Evolutionary conservation across 2,888 invertebrate genomes (phyloP).

Genomic region (Lasioglossum villosulum): DNA sequence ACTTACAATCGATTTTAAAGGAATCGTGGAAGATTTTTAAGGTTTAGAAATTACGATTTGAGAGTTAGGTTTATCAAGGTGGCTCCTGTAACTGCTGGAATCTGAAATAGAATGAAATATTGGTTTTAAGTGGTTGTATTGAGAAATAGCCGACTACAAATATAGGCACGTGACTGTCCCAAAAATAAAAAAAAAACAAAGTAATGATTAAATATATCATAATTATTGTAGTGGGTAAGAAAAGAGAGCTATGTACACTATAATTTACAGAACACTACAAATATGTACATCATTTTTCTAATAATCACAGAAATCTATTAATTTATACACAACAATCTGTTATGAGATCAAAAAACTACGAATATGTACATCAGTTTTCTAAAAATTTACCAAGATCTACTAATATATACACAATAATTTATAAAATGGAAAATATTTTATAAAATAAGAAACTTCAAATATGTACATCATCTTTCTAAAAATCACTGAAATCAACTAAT

Average conservation of each 20-base stretch:
- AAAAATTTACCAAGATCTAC: background rate
- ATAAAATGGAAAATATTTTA: no score
- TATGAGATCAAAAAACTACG: background rate
- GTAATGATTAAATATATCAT: background rate
- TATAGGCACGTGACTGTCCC: background rate
- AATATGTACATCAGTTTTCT: background rate
- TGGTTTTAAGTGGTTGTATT: background rate
- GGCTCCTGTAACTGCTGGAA: background rate
- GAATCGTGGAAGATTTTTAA: background rate
- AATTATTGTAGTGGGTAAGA: background rate
- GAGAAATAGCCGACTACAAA: background rate
- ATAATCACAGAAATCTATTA: background rate
- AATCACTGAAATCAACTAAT: background rate
- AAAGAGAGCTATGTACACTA: background rate
- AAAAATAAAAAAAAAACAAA: background rate
- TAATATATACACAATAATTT: background rate
- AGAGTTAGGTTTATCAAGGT: background rate
- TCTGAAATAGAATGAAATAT: background rate
- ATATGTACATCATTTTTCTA: background rate
- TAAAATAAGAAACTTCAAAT: background rate
- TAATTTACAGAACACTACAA: background rate
- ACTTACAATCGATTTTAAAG: slow-evolving; percentile 2
- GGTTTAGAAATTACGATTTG: background rate
- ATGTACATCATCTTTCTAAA: background rate
- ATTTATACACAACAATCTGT: background rate